These are phyloP conservation scores for Patella pellucida DNA, from an alignment of 2,888 invertebrate genomes.

Conservation along the genomic window DNA sequence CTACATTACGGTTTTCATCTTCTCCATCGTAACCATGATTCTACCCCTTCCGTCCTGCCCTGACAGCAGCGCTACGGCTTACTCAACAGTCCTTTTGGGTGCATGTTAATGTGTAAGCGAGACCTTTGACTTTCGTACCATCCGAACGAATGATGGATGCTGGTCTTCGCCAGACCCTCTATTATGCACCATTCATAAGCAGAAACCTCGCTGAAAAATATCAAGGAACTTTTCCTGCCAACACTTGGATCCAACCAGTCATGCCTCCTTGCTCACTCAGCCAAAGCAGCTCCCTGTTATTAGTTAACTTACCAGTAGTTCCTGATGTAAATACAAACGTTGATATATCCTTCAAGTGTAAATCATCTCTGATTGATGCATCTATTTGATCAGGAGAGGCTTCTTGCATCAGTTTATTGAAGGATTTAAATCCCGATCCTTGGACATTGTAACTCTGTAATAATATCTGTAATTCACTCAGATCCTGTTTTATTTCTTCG, in stretches of 20 bases:
- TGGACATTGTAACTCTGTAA: conserved; percentile 23
- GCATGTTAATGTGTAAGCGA: no score
- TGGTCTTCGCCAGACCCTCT: no score
- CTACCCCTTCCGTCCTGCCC: no score
- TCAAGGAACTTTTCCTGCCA: no score
- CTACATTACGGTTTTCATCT: no score
- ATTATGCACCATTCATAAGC: no score
- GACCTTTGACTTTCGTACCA: no score
- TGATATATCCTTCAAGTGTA: conserved; percentile 21
- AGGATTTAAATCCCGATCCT: conserved; percentile 30
- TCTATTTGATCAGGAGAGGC: conserved; percentile 30
- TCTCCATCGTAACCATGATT: no score
- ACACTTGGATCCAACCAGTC: not conserved
- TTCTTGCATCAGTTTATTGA: conserved; percentile 23
- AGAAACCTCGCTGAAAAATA: no score
- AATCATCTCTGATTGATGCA: conserved; percentile 23
- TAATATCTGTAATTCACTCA: conserved; percentile 32
- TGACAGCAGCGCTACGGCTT: no score
- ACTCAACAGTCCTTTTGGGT: no score
- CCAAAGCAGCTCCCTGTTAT: not conserved
- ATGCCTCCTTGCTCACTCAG: not conserved
- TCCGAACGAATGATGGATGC: no score
- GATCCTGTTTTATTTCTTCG: conserved; percentile 29
- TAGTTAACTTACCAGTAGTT: conserved; percentile 43
- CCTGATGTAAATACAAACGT: conserved; percentile 52